These are phyloP conservation scores for Fundulus diaphanus DNA, from an alignment of 2,797 vertebrate species.

Conservation along the genomic window DNA sequence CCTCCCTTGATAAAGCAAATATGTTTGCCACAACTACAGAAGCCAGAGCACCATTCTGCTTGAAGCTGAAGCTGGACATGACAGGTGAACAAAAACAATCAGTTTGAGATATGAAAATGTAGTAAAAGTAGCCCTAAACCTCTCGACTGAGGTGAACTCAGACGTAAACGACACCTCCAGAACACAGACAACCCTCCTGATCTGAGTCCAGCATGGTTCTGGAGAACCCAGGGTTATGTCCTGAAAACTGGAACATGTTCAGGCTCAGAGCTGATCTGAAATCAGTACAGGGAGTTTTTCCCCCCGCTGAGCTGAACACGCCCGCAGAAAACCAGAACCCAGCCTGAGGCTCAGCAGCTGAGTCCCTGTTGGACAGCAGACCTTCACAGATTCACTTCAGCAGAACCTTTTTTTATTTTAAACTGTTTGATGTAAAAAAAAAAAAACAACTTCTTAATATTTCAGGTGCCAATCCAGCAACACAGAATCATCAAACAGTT, in stretches of 20 bases:
- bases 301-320: slow-evolving; percentile 7
- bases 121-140: too few species aligned
- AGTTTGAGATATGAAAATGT: too few species aligned
- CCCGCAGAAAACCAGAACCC: slow-evolving; percentile 2
- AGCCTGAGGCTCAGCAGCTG: neutral
- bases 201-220: neutral
- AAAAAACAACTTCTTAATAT: neutral
- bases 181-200: neutral
- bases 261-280: neutral
- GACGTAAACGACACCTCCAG: neutral
- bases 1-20: too few species aligned
- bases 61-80: too few species aligned
- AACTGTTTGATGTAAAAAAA: neutral
- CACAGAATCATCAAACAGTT: neutral
- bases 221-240: neutral
- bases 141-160: neutral
- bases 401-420: neutral
- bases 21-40: too few species aligned
- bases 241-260: neutral
- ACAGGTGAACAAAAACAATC: too few species aligned
- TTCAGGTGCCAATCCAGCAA: neutral
- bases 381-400: neutral
- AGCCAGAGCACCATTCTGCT: too few species aligned
- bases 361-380: slow-evolving; percentile 2
- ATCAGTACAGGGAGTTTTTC: slow-evolving; percentile 7